Percentiles rank a stretch among this genome's conserved stretches.
These are phyloP conservation scores for Nothoprocta pentlandii DNA, from an alignment of 2,113 vertebrate genomes.

Conservation along the genomic window DNA sequence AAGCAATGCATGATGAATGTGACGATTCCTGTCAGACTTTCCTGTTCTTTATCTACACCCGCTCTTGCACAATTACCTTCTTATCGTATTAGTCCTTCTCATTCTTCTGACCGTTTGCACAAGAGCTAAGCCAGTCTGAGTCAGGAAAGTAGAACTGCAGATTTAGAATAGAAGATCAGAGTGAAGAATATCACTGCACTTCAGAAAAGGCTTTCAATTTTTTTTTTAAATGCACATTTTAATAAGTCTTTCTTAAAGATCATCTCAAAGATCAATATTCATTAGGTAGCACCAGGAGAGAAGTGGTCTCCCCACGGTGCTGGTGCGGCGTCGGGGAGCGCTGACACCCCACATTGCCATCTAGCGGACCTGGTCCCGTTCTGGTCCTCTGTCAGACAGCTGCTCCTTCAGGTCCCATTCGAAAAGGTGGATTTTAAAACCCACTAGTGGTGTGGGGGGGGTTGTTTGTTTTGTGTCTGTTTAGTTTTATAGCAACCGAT, in stretches of 20 bases:
- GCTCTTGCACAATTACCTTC: background rate
- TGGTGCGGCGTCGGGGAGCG: background rate
- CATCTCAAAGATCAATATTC: background rate
- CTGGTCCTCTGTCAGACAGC: fast-evolving
- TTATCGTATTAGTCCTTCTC: background rate
- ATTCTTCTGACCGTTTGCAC: background rate
- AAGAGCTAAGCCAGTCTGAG: background rate
- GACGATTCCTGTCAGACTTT: background rate
- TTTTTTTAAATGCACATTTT: background rate
- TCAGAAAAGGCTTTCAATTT: background rate
- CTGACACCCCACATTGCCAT: background rate
- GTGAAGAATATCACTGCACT: fast-evolving
- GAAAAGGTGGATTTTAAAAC: background rate
- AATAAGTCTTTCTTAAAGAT: background rate
- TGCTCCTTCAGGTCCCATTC: background rate
- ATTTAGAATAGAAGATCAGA: background rate
- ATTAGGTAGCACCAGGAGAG: background rate
- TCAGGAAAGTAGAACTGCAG: background rate
- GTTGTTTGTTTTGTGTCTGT: background rate
- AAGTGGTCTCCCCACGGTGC: background rate
- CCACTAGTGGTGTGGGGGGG: too few species aligned
- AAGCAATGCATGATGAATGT: fast-evolving
- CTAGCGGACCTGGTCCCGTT: background rate
- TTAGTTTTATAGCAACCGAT: background rate
- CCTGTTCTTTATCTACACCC: background rate